Conservation (phyloP, 2,797 vertebrate species). For the Pteronotus mesoamericanus region DNA sequence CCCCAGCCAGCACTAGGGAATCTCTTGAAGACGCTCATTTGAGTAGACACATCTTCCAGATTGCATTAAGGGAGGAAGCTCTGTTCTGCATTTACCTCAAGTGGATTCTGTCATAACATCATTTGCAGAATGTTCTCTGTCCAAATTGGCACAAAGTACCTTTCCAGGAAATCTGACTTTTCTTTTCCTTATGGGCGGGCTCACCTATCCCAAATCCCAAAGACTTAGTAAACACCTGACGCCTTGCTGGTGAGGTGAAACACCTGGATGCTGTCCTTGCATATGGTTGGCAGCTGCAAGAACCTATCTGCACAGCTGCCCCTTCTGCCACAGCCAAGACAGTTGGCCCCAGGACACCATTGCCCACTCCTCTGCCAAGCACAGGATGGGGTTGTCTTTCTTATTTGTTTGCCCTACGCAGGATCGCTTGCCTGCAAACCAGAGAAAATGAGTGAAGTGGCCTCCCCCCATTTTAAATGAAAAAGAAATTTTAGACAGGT, state of each 20-base stretch:
- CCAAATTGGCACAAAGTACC: not conserved
- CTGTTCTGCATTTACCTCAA: not conserved
- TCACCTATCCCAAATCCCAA: not conserved
- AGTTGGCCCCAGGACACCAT: not conserved
- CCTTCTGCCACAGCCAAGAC: not conserved
- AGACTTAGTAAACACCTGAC: not conserved
- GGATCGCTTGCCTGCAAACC: not conserved
- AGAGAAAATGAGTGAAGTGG: not conserved
- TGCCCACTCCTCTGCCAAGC: not conserved
- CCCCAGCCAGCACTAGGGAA: not conserved
- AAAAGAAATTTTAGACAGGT: not conserved
- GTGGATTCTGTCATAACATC: not conserved
- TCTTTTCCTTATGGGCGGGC: not conserved
- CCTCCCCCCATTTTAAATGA: not conserved
- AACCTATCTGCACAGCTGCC: not conserved
- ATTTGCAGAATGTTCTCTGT: not conserved
- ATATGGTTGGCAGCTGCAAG: not conserved
- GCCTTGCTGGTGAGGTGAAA: not conserved
- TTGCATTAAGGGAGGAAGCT: not conserved
- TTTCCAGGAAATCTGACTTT: not conserved
- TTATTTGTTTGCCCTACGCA: not conserved
- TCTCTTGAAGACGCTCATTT: not conserved
- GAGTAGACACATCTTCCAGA: not conserved
- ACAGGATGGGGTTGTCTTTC: not conserved
- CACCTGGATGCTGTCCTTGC: rapidly evolving